A percentile compares a stretch with the other conserved stretches of the same genome.
These are phyloP conservation scores for Poecilia velifera DNA, from an alignment of 2,797 vertebrate genomes.

Conservation along the genomic window DNA sequence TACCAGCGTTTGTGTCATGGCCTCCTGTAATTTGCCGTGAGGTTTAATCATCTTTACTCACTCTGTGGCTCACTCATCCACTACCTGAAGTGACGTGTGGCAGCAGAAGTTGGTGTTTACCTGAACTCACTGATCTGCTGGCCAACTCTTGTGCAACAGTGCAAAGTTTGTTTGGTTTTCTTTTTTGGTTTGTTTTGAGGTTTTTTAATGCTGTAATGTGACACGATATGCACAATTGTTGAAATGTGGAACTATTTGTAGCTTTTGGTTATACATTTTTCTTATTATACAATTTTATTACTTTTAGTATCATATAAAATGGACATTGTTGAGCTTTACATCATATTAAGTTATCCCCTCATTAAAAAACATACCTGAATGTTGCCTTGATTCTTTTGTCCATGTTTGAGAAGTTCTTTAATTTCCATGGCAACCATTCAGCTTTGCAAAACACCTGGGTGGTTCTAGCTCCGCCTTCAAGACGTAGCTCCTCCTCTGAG, in stretches of 20 bases:
- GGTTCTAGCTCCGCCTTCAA: too few relatives aligned
- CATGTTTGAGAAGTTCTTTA: too few relatives aligned
- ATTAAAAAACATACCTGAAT: too few relatives aligned
- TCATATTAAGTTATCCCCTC: too few relatives aligned
- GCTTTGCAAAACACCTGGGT: too few relatives aligned
- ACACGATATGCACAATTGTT: not conserved
- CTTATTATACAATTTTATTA: too few relatives aligned
- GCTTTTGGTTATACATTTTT: not conserved
- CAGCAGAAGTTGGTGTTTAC: conserved; percentile 34
- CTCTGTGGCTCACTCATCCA: conserved; percentile 5
- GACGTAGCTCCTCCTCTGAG: too few relatives aligned
- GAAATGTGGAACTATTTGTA: not conserved
- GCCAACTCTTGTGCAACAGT: conserved; percentile 17
- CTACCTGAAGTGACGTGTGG: not conserved
- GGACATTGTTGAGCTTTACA: too few relatives aligned
- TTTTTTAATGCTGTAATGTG: not conserved
- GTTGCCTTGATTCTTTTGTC: too few relatives aligned
- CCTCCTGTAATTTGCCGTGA: conserved; percentile 22
- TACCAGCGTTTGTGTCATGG: conserved; percentile 6
- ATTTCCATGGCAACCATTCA: too few relatives aligned
- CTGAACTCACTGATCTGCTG: conserved; percentile 14
- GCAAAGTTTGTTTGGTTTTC: not conserved
- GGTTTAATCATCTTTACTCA: conserved; percentile 45
- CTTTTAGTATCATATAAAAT: too few relatives aligned
- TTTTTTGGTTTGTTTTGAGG: too few relatives aligned